Percentiles rank a stretch among this genome's conserved stretches.
phyloP scores from a whole-genome alignment of 1,140 invertebrate species.

The Meloidogyne exigua region DNA sequence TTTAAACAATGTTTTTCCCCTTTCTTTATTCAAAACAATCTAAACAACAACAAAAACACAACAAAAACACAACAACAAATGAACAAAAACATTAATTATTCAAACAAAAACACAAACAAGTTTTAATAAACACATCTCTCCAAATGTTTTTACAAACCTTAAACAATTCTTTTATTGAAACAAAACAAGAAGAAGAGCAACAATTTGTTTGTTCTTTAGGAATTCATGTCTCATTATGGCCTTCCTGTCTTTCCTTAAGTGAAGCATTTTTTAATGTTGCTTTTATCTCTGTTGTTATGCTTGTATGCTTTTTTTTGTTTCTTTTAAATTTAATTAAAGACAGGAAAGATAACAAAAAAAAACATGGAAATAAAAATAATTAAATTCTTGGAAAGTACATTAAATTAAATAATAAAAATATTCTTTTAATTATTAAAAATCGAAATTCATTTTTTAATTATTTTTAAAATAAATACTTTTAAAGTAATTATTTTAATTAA shows the following conservation, averaged over 20 bases:
- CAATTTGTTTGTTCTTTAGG: neutral
- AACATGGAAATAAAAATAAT: neutral
- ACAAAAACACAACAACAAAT: neutral
- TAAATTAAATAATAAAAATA: too few relatives aligned
- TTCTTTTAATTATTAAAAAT: neutral
- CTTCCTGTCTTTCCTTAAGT: slow-evolving; percentile 54
- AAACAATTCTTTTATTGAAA: slow-evolving; percentile 40
- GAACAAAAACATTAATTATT: neutral
- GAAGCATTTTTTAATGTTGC: slow-evolving; percentile 59
- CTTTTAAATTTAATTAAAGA: slow-evolving; percentile 6
- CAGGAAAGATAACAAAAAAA: neutral
- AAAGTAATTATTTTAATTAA: too few relatives aligned
- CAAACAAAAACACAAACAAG: neutral
- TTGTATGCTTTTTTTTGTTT: slow-evolving; percentile 40
- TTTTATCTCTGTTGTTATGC: slow-evolving; percentile 60
- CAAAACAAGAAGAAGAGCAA: slow-evolving; percentile 42
- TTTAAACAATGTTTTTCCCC: too few relatives aligned
- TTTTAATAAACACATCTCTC: neutral
- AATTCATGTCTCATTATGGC: slow-evolving; percentile 35
- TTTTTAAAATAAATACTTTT: neutral
- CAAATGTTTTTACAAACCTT: slow-evolving; percentile 5
- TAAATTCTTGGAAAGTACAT: too few relatives aligned
- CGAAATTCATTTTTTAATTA: slow-evolving; percentile 12
- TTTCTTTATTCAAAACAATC: neutral
- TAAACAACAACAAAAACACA: neutral